Conservation (phyloP, 2,797 vertebrate genomes). For the Alectoris magna region DNA sequence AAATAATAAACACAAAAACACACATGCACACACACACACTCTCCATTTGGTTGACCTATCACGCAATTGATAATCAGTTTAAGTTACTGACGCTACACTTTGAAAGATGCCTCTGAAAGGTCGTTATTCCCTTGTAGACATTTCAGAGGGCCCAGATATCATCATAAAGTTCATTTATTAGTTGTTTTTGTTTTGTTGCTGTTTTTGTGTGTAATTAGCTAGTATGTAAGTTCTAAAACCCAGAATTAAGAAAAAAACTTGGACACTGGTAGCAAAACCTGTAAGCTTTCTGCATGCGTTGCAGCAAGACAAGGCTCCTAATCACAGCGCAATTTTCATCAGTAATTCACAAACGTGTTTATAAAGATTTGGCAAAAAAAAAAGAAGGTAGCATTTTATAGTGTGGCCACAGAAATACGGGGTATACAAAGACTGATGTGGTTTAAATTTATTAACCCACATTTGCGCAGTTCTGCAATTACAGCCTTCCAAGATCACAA, state of each 20-base stretch:
- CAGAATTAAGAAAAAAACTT: background rate
- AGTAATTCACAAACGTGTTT: background rate
- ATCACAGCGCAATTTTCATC: background rate
- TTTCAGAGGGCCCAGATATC: background rate
- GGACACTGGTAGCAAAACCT: background rate
- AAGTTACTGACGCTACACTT: background rate
- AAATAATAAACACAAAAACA: background rate
- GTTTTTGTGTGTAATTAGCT: background rate
- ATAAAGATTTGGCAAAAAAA: background rate
- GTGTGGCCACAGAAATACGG: background rate
- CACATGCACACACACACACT: background rate
- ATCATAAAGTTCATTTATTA: background rate
- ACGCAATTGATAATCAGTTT: background rate
- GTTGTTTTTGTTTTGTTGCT: background rate
- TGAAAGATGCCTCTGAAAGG: background rate
- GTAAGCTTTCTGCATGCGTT: background rate
- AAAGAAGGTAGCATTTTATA: background rate
- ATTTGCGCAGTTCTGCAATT: background rate
- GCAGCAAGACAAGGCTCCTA: background rate
- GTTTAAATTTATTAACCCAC: background rate
- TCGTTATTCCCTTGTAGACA: background rate
- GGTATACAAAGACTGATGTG: background rate
- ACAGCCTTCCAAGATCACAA: background rate
- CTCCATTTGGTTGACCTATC: background rate
- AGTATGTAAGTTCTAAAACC: background rate